Base-by-base conservation (phyloP, 2,113 vertebrate genomes). In the Rhabdomys dilectus region DNA sequence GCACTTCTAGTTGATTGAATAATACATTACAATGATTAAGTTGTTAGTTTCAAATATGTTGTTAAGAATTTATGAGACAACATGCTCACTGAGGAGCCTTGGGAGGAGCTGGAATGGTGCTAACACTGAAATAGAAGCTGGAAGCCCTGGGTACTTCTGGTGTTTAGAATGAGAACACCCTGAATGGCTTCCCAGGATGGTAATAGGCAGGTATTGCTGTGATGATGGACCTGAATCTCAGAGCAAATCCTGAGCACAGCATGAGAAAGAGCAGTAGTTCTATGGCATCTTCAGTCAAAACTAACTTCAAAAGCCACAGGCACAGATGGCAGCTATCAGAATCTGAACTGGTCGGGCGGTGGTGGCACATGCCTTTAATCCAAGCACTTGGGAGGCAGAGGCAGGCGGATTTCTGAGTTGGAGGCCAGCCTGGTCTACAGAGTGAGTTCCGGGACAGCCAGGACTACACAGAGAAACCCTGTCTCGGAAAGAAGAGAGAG, bases 21-120 rank as follows among this genome's bases (percentile, higher is more conserved):
- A 51, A 94, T 82, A 39, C 48, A 68, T 70, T 91, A 68, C 60
- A 88, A 91, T 88, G 82, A 94, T 94, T 91, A 68, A 88, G 39
- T 42, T 91, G n/a, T 91, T 94, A 58, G 77, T 84, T 88, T 72
- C 68, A 82, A 88, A 82, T 42, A 76, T 51, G 68, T 51, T 91
- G 58, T 88, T 91, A 66, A 91, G 76, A 91, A 82, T 94, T 96
- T 94, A 82, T 88, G 92, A 88, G 66, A 64, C 48, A 87, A 82
- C 88, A 39, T 94, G 92, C 48, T 51, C 58, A 75, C 48, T 26
- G 39, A 76, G 58, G 6, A 84, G 26, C 24, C 21, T 19, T 7
- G 22, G 77, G 85, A 72, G 42, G 51, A 78, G 7, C 16, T 26
- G 42, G 45, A 72, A 76, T 21, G 7, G 12, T 31, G 56, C 2